Base-by-base conservation (phyloP, 2,797 vertebrate species). In the Neomorphus geoffroyi region DNA sequence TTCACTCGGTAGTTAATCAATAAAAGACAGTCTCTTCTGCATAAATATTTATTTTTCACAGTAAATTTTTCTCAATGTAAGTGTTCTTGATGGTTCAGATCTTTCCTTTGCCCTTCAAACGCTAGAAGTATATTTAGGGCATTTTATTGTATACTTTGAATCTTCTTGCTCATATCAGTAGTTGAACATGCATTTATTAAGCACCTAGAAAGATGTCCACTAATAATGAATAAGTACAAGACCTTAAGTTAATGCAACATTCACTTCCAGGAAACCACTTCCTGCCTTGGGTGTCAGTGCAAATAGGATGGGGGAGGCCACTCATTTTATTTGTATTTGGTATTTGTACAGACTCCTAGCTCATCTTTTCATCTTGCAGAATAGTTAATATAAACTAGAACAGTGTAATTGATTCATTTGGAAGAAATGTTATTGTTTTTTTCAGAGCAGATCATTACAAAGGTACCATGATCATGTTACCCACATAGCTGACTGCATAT, bases 401-500 rank as follows among this genome's bases (percentile, higher is more conserved):
- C 8, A 24, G 2, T 43, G 17, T 43, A 27, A 56, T 7, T 64
- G 13, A 75, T 61, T 84, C 22, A 67, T 11, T 43, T 50, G 8
- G 6, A 18, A 43, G 9, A 73, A 60, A 51, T 21, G 2, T 24
- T 48, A 35, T 1, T 58, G 7, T 4, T 64, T 80, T 48, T 58
- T 69, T 74, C 6, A 45, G 24, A 72, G 48, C 4, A 39, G 46
- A 10, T 80, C 10, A 13, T 65, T 81, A 43, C 9, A 56, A 65
- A 50, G 28, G 18, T 5, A 0, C 11, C 4, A 1, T 37, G 18
- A 46, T 57, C 16, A 13, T n/a, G 6, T 4, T 35, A 11, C 18
- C 41, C 57, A 8, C 19, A 56, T 12, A 70, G 30, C 26, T 62
- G 17, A 32, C 27, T 64, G 39, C 14, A 33, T 82, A 79, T 18